Conservation (phyloP, 2,888 invertebrate species). For the Ernsta delagoae region DNA sequence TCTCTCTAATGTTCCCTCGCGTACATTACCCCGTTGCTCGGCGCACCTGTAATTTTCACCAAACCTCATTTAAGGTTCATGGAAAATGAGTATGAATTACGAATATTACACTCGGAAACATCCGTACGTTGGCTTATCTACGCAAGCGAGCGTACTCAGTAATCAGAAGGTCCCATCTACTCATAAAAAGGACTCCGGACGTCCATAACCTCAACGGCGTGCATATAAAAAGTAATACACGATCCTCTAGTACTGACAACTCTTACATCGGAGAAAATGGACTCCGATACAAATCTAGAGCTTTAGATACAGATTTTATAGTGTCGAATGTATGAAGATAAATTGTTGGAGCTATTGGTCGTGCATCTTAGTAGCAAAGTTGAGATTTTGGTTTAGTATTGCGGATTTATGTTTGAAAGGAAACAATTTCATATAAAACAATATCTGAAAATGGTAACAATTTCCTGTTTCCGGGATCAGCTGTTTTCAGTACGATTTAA, state of each 20-base stretch:
- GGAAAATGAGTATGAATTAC: slow-evolving; percentile 27
- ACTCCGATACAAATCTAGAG: slow-evolving; percentile 21
- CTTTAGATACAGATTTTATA: slow-evolving; percentile 13
- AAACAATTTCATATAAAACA: slow-evolving; percentile 10
- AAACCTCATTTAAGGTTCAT: slow-evolving; percentile 13
- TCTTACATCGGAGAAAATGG: slow-evolving; percentile 27
- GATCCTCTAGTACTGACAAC: slow-evolving; percentile 16
- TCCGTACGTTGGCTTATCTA: slow-evolving; percentile 31
- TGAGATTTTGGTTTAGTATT: neutral
- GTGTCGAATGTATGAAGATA: neutral
- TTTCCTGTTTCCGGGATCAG: slow-evolving; percentile 10
- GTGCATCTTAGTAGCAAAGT: neutral
- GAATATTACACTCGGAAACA: slow-evolving; percentile 28
- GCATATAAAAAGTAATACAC: slow-evolving; percentile 35
- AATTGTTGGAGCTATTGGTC: neutral
- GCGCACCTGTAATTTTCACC: slow-evolving; percentile 10
- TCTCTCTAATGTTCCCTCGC: neutral
- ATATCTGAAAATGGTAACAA: slow-evolving; percentile 7
- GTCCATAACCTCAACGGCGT: slow-evolving; percentile 26
- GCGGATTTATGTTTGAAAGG: neutral
- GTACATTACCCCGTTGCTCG: slow-evolving; percentile 7
- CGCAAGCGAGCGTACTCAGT: slow-evolving; percentile 22
- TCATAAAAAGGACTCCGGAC: slow-evolving; percentile 23
- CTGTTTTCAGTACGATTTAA: neutral
- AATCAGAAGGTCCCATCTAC: slow-evolving; percentile 32